Conservation (phyloP, 2,888 invertebrate genomes). For the Timema podura region DNA sequence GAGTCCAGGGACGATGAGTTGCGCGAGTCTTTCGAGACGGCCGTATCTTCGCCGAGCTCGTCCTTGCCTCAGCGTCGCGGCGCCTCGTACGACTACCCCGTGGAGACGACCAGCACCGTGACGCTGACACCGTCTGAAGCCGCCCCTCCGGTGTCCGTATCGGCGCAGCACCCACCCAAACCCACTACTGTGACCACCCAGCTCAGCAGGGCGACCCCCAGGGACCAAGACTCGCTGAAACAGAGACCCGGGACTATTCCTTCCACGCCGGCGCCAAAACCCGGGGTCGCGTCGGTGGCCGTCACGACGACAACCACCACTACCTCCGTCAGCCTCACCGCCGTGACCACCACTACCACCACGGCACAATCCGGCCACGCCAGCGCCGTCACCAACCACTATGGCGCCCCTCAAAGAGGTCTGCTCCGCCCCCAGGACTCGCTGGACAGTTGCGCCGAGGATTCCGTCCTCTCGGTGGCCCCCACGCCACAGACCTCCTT, state of each 20-base stretch:
- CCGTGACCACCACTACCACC: background rate
- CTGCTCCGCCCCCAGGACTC: conserved; percentile 45
- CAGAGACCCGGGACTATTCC: conserved; percentile 20
- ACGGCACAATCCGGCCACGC: background rate
- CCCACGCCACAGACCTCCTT: conserved; percentile 5
- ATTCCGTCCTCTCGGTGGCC: conserved; percentile 35
- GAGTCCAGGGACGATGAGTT: conserved; percentile 54
- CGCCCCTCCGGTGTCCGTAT: conserved; percentile 43
- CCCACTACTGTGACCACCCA: conserved; percentile 27
- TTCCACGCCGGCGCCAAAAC: conserved; percentile 40
- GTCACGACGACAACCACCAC: conserved; percentile 43
- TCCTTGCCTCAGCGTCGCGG: conserved; percentile 42
- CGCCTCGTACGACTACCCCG: conserved; percentile 21
- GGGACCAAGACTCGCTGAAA: too few species aligned
- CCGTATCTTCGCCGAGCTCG: conserved; percentile 48
- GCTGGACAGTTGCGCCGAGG: conserved; percentile 48
- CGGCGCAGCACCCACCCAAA: conserved; percentile 42
- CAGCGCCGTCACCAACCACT: background rate
- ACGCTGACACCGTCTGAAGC: conserved; percentile 41
- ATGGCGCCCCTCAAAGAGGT: conserved; percentile 19
- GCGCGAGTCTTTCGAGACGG: conserved; percentile 55
- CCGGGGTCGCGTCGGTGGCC: conserved; percentile 47
- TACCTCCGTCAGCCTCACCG: conserved; percentile 13
- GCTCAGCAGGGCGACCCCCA: conserved; percentile 48
- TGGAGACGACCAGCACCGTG: conserved; percentile 33